Evolutionary conservation across 2,113 vertebrate species (phyloP).

Genomic region (Dinomys branickii): DNA sequence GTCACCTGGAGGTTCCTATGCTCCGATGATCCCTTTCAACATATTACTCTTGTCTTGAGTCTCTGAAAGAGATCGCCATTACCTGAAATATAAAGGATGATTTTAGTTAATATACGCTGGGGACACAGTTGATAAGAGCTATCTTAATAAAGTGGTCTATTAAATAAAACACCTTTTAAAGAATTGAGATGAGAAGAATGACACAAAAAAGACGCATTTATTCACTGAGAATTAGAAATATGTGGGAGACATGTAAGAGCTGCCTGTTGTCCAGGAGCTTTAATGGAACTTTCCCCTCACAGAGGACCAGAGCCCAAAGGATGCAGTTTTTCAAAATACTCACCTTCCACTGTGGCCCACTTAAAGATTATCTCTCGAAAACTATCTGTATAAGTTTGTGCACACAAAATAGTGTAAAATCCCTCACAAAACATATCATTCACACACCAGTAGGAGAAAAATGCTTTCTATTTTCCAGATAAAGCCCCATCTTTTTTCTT

Average conservation of each 20-base stretch:
- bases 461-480: not conserved
- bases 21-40: not conserved
- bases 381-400: not conserved
- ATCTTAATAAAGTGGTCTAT: not conserved
- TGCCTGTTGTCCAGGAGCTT: not conserved
- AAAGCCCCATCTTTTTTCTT: not conserved
- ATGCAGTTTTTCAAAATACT: not conserved
- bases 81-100: not conserved
- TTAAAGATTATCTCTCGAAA: conserved; percentile 11
- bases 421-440: not conserved
- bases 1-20: not conserved
- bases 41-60: not conserved
- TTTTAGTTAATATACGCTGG: not conserved
- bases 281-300: not conserved
- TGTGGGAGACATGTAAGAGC: not conserved
- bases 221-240: not conserved
- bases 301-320: not conserved
- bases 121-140: not conserved
- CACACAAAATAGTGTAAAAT: not conserved
- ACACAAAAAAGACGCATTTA: conserved; percentile 41
- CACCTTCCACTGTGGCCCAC: not conserved
- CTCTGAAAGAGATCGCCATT: not conserved
- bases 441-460: not conserved
- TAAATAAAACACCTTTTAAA: conserved; percentile 2
- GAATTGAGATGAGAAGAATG: conserved; percentile 21